phyloP scores from a whole-genome alignment of 1,140 invertebrate species.

The Wasmannia auropunctata region DNA sequence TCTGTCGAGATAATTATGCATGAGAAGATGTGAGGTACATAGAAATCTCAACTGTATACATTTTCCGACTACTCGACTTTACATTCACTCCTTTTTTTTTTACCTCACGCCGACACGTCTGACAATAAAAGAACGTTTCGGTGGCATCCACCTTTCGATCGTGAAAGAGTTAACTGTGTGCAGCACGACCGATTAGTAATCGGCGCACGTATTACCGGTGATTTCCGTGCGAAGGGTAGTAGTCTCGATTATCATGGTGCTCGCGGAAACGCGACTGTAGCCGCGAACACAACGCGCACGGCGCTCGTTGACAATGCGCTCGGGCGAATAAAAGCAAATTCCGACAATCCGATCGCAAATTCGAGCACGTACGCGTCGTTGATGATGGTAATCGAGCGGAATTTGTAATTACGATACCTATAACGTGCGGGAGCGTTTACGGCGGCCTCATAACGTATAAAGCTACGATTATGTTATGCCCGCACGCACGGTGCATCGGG shows the following conservation, averaged over 20 bases:
- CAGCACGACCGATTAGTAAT: conserved; percentile 25
- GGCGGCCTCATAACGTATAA: conserved; percentile 61
- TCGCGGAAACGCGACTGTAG: conserved; percentile 12
- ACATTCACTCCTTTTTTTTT: not conserved
- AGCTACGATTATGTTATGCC: conserved; percentile 61
- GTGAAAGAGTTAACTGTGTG: not conserved
- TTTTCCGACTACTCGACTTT: not conserved
- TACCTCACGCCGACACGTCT: not conserved
- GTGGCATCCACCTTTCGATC: not conserved
- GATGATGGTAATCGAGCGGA: conserved; percentile 71
- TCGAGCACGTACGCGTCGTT: conserved; percentile 66
- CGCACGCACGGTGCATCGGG: conserved; percentile 2
- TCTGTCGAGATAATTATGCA: not conserved
- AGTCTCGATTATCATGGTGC: conserved; percentile 54
- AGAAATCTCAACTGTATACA: not conserved
- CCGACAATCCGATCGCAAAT: conserved; percentile 70
- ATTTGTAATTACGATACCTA: conserved; percentile 70
- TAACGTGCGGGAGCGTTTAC: conserved; percentile 61
- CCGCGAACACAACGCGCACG: conserved; percentile 44
- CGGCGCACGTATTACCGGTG: conserved; percentile 54
- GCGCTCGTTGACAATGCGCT: conserved; percentile 60
- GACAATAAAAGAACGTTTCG: not conserved
- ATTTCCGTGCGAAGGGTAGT: conserved; percentile 27
- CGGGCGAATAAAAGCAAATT: conserved; percentile 70
- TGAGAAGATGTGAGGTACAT: not conserved